Base-by-base conservation (phyloP, 2,888 invertebrate genomes). In the Temnothorax ravouxi region DNA sequence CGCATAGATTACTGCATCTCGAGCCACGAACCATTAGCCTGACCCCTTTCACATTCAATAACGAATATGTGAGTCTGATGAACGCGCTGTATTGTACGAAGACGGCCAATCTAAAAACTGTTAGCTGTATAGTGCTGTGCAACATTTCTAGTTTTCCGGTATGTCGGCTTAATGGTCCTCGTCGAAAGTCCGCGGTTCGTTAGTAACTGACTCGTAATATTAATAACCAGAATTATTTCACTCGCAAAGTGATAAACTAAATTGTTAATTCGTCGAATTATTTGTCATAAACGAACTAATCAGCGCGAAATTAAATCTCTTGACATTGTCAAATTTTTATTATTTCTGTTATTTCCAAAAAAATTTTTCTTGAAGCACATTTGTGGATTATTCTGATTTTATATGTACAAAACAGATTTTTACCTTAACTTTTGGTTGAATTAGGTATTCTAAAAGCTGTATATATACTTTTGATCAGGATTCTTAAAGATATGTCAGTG, bases 1-100 rank as follows among this genome's bases (percentile, higher is more conserved):
- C 90, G 89, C 88, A 90, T 91, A 91, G 90, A 92, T 92, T 91
- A 90, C 85, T 88, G 88, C 88, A 88, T 91, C 91, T 92, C 86
- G 87, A 67, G 47, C 90, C 86, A 87, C 90, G 90, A 91, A 90
- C 91, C 91, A 93, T 93, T 92, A 91, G 89, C 88, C 88, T 87
- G 88, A 88, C 86, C 89, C 81, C 87, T 88, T 89, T 90, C 88
- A 69, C 88, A 87, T 88, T 88, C 88, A 88, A 87, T 86, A 86
- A 83, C 85, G 86, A 67, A 85, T 85, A 84, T 81, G 84, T 80
- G 84, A 88, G 84, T 72, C 83, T 75, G 77, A 83, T 75, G 77
- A 83, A 84, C 84, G 64, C 56, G 77, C 64, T 84, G 83, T 83
- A 85, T 87, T 76, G 82, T 56, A 34, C 69, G 69, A 52, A 44